These are phyloP conservation scores for human (Homo sapiens) DNA, from an alignment of 2,113 vertebrate species.

Conservation along the genomic window DNA sequence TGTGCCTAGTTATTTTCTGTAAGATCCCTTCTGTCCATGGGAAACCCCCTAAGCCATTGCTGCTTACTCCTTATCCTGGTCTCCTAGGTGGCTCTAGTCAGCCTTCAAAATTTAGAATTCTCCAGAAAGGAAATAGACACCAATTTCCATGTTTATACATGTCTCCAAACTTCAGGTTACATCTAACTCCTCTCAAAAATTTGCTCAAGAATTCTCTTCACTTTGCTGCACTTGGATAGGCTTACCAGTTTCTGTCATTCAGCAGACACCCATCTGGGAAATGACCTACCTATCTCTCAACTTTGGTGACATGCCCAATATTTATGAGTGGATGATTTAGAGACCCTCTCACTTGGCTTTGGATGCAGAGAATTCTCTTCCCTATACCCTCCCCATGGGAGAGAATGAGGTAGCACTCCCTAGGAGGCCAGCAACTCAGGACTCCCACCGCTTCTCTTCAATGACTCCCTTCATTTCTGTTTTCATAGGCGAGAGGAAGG, in stretches of 20 bases:
- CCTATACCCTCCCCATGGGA: too few species aligned
- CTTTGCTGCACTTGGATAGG: not conserved
- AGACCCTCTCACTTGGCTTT: not conserved
- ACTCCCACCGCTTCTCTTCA: not conserved
- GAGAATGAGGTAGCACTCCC: not conserved
- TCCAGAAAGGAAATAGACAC: not conserved
- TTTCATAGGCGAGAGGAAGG: not conserved
- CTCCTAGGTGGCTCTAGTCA: not conserved
- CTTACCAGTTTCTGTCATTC: not conserved
- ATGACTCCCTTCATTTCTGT: not conserved
- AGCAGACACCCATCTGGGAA: not conserved
- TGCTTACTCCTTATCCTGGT: not conserved
- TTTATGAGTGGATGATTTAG: not conserved
- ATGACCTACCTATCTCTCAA: not conserved
- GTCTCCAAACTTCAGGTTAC: not conserved
- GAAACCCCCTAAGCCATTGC: not conserved
- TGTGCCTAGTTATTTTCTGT: not conserved
- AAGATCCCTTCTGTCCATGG: not conserved
- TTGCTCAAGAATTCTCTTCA: not conserved
- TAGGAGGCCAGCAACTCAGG: not conserved
- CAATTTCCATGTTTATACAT: not conserved
- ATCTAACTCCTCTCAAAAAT: not conserved
- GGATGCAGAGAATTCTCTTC: too few species aligned
- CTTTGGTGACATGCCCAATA: not conserved
- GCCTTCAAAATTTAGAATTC: not conserved